Evolutionary conservation across 2,113 vertebrate genomes (phyloP).

Genomic region (Pseudolaguvia tuberculata): DNA sequence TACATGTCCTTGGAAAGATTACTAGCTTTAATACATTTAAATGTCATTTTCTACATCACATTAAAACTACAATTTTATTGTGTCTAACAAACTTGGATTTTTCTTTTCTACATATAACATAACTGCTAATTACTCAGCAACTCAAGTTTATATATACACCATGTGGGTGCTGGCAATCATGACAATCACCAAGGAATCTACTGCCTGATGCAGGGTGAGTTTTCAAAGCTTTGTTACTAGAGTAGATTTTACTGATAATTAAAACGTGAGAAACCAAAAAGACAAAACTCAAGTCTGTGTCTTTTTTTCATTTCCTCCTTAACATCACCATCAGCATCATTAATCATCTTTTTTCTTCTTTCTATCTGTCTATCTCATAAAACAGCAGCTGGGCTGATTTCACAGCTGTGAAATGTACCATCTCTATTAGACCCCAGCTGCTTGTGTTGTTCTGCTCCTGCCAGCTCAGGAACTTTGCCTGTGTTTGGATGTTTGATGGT

Average conservation of each 20-base stretch:
- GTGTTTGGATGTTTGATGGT: conserved; percentile 30
- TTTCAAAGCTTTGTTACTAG: no score
- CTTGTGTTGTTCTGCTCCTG: conserved; percentile 22
- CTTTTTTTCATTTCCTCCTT: no score
- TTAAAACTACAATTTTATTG: conserved; percentile 42
- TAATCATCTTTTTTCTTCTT: neutral
- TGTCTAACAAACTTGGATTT: conserved; percentile 43
- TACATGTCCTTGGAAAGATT: neutral
- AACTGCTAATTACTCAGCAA: conserved; percentile 41
- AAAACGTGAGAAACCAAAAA: neutral
- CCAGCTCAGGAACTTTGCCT: conserved; percentile 10
- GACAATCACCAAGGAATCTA: conserved; percentile 44
- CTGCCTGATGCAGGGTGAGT: conserved; percentile 22
- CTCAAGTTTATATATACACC: conserved; percentile 48
- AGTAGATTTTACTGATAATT: neutral
- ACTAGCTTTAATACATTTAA: conserved; percentile 43
- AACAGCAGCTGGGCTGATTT: conserved; percentile 59
- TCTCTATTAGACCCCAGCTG: conserved; percentile 64
- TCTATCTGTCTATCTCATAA: neutral
- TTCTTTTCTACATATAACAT: conserved; percentile 42
- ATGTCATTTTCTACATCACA: conserved; percentile 42
- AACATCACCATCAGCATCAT: no score
- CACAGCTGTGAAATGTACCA: conserved; percentile 63
- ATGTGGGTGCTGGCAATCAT: conserved; percentile 17
- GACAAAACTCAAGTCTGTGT: neutral